These are phyloP conservation scores for Forbesichthys agassizii DNA, from an alignment of 2,113 vertebrate species.

Conservation along the genomic window DNA sequence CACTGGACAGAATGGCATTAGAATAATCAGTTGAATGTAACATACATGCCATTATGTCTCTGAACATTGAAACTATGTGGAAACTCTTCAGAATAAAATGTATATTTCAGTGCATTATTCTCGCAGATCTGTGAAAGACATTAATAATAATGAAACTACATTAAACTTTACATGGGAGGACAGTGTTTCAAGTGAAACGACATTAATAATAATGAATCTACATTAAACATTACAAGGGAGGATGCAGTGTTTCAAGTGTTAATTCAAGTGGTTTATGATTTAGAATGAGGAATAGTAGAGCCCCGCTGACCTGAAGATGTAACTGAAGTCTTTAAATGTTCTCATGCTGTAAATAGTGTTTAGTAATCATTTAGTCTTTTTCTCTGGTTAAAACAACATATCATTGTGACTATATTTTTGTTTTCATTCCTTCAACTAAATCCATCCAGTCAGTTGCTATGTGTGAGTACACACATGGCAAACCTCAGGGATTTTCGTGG, in stretches of 20 bases:
- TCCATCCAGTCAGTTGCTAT: no score
- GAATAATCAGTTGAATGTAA: no score
- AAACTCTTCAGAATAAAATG: no score
- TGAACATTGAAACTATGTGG: no score
- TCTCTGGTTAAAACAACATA: neutral
- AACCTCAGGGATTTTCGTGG: constrained; percentile 3
- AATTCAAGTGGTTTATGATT: neutral
- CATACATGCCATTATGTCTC: no score
- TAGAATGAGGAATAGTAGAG: no score
- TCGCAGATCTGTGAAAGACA: neutral
- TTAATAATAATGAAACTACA: neutral
- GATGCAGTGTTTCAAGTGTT: neutral
- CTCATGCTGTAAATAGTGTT: neutral
- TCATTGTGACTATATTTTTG: neutral
- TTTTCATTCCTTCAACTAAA: neutral
- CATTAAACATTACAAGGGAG: neutral
- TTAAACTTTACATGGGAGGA: neutral
- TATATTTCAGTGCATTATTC: no score
- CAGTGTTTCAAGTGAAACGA: neutral
- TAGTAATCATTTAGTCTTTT: neutral
- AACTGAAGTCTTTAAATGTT: neutral
- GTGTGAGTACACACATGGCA: no score
- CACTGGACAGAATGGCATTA: no score
- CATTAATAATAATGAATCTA: neutral
- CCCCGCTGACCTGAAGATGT: no score